phyloP scores from a whole-genome alignment of 2,797 vertebrate genomes.

The Micromesistius poutassou region DNA sequence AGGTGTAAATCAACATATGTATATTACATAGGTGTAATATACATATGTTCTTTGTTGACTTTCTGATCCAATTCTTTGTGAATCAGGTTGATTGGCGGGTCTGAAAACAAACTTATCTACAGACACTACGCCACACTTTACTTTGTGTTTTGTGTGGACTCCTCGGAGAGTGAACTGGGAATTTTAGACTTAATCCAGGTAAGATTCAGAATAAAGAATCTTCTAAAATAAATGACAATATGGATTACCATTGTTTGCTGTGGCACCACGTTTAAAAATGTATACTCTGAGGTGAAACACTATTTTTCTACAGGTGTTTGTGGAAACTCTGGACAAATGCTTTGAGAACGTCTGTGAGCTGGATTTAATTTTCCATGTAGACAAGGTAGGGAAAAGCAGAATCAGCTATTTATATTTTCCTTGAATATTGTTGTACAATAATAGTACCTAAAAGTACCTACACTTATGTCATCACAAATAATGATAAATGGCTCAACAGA shows the following conservation, averaged over 20 bases:
- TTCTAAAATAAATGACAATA: neutral
- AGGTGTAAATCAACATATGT: neutral
- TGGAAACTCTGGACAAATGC: conserved; percentile 98
- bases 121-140: conserved; percentile 97
- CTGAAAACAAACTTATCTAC: conserved; percentile 98
- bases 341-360: conserved; percentile 99
- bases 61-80: conserved; percentile 13
- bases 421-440: neutral
- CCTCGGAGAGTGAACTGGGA: conserved; percentile 96
- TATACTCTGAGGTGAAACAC: neutral
- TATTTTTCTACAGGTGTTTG: conserved; percentile 82
- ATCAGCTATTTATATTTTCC: neutral
- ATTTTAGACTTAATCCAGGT: conserved; percentile 99
- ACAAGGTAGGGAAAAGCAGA: conserved; percentile 81
- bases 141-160: conserved; percentile 99
- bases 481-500: neutral
- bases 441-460: neutral
- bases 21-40: too few relatives aligned
- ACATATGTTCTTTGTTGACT: neutral
- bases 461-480: neutral
- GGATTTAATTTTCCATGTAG: conserved; percentile 98
- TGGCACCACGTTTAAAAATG: neutral
- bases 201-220: conserved; percentile 56
- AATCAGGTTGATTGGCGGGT: conserved; percentile 89
- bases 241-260: neutral